Evolutionary conservation across 2,888 invertebrate species (phyloP).

Genomic region (Actias luna): DNA sequence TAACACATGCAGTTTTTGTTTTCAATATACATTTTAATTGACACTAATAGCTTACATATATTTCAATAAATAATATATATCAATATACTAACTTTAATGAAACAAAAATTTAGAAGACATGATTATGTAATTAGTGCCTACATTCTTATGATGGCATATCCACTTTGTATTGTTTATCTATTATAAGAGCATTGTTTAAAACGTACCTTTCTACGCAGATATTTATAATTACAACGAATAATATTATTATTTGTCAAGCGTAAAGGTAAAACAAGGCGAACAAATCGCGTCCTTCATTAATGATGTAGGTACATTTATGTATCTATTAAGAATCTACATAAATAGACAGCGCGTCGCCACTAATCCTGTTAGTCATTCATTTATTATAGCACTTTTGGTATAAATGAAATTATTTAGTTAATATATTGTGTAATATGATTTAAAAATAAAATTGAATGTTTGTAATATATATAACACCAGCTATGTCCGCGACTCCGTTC

Average conservation of each 20-base stretch:
- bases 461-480: too few species aligned
- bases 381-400: not conserved
- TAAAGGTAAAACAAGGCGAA: not conserved
- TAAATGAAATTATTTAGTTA: not conserved
- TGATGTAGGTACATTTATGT: not conserved
- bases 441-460: too few species aligned
- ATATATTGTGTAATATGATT: not conserved
- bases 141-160: not conserved
- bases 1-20: too few species aligned
- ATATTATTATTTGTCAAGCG: not conserved
- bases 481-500: too few species aligned
- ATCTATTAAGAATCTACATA: not conserved
- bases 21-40: too few species aligned
- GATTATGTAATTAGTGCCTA: not conserved
- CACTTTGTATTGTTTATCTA: not conserved
- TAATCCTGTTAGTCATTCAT: not conserved
- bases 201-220: not conserved
- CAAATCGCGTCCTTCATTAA: not conserved
- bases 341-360: conserved; percentile 5
- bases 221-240: not conserved
- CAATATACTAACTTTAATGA: not conserved
- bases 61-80: too few species aligned
- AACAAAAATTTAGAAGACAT: not conserved
- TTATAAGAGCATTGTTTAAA: not conserved
- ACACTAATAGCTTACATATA: too few species aligned